Conservation (phyloP, 2,888 invertebrate species). For the Zhuqinia jingwanae region DNA sequence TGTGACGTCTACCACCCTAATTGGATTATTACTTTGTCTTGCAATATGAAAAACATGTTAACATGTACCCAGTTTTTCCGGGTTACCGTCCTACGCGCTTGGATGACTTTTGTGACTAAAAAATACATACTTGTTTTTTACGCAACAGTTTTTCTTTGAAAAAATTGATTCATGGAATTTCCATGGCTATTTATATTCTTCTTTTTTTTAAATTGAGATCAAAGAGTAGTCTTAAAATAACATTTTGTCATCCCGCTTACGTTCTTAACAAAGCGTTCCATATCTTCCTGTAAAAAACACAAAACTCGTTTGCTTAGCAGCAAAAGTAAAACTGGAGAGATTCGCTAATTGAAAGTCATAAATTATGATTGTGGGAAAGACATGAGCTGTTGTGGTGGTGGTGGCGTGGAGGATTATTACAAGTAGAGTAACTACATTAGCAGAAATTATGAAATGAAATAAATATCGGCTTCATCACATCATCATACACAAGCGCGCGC, state of each 20-base stretch:
- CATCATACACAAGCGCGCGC: background rate
- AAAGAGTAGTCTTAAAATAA: background rate
- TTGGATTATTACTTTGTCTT: background rate
- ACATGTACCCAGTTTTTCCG: slow-evolving; percentile 37
- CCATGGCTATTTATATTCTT: too few relatives aligned
- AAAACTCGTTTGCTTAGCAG: background rate
- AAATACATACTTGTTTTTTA: background rate
- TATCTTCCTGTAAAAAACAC: too few relatives aligned
- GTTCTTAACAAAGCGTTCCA: too few relatives aligned
- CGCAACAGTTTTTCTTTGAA: background rate
- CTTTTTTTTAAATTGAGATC: too few relatives aligned
- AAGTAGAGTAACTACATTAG: slow-evolving; percentile 63
- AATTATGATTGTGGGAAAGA: slow-evolving; percentile 77
- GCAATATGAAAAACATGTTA: background rate
- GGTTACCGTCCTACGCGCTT: slow-evolving; percentile 33
- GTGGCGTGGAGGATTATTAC: too few relatives aligned
- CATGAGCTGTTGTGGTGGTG: slow-evolving; percentile 59
- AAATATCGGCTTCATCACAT: slow-evolving; percentile 58
- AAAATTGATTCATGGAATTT: background rate
- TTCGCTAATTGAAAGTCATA: slow-evolving; percentile 75
- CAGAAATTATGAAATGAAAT: slow-evolving; percentile 46
- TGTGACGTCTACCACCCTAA: slow-evolving; percentile 34
- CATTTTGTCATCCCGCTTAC: too few relatives aligned
- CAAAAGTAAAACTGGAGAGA: background rate
- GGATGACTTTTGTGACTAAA: slow-evolving; percentile 7